A percentile compares a stretch with the other conserved stretches of the same genome.
Conservation (phyloP, 1,140 invertebrate species). For the Drosophila dunni region DNA sequence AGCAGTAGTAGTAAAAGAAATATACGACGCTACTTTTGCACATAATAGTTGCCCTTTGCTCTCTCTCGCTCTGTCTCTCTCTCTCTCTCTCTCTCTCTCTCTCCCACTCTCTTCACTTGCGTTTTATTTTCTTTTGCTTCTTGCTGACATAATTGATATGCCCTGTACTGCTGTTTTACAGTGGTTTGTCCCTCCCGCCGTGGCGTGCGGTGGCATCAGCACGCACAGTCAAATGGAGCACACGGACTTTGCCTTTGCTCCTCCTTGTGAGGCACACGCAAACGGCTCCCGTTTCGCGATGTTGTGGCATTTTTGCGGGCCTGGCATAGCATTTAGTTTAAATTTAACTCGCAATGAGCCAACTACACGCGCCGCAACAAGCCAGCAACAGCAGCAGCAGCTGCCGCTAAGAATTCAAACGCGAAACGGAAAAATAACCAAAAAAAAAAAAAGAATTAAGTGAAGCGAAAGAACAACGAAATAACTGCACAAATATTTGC, state of each 20-base stretch:
- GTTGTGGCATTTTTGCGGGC: constrained; percentile 46
- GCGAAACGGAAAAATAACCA: constrained; percentile 7
- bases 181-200: constrained; percentile 10
- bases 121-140: constrained; percentile 19
- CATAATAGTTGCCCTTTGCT: constrained; percentile 59
- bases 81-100: not conserved
- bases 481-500: constrained; percentile 73
- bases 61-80: not conserved
- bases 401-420: constrained; percentile 34
- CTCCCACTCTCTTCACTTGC: not conserved
- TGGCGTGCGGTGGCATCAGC: constrained; percentile 35
- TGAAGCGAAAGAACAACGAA: constrained; percentile 24
- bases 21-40: constrained; percentile 43
- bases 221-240: constrained; percentile 25
- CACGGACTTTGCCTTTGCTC: not conserved
- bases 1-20: constrained; percentile 48
- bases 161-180: constrained; percentile 27
- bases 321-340: constrained; percentile 70
- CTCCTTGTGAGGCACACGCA: constrained; percentile 28
- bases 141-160: constrained; percentile 82
- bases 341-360: constrained; percentile 75
- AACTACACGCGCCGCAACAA: constrained; percentile 54
- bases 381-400: constrained; percentile 15
- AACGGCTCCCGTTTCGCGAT: constrained; percentile 45
- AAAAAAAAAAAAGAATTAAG: constrained; percentile 4